Evolutionary conservation across 2,797 vertebrate species (phyloP).

Genomic region (Odontamblyopus lacepedii): DNA sequence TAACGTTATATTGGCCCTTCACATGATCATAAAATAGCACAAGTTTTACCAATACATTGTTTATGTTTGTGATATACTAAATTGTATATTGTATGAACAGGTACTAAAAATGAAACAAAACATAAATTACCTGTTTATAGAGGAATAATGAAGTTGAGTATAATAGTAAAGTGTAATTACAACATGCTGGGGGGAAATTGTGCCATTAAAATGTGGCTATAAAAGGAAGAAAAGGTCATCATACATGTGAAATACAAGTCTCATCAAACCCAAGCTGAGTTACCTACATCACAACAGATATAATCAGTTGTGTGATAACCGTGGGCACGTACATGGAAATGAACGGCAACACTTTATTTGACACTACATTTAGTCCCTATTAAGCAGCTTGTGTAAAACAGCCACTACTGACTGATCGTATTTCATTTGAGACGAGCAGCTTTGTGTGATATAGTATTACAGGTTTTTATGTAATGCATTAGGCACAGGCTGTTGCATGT

Average conservation of each 20-base stretch:
- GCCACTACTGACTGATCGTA: too few species aligned
- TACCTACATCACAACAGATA: not conserved
- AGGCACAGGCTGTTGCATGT: too few species aligned
- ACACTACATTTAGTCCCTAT: too few species aligned
- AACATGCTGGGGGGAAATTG: not conserved
- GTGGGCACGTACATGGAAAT: too few species aligned
- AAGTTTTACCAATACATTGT: not conserved
- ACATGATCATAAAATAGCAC: conserved; percentile 21
- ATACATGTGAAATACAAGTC: not conserved
- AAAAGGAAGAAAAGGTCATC: not conserved
- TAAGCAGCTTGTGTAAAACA: too few species aligned
- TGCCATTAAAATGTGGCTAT: not conserved
- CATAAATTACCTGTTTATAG: not conserved
- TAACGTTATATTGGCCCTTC: not conserved
- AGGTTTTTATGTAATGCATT: too few species aligned
- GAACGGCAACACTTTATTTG: too few species aligned
- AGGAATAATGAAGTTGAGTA: not conserved
- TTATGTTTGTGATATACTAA: not conserved
- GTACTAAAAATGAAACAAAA: not conserved
- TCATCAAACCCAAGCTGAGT: not conserved
- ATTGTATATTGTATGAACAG: too few species aligned
- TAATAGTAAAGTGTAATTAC: not conserved
- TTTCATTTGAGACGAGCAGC: too few species aligned
- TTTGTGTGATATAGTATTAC: not conserved
- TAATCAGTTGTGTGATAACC: too few species aligned